Base-by-base conservation (phyloP, 2,797 vertebrate genomes). In the Synanceia verrucosa region DNA sequence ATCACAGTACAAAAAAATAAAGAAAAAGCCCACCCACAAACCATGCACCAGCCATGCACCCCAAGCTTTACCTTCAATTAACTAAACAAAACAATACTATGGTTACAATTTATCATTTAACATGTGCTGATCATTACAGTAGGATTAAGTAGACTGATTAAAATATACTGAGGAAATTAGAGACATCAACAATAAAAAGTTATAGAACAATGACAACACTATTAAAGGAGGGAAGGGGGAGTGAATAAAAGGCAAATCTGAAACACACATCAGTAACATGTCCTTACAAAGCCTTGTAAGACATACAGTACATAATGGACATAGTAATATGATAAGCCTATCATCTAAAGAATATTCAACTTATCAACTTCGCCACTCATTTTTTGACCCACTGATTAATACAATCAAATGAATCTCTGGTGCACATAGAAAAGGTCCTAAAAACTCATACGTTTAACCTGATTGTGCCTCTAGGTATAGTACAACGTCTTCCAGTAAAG, bases 221-320 rank as follows among this genome's bases (percentile, higher is more conserved):
- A 84, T 86, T 78, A 78, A 86, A 85, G 58, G 26, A 70, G 50
- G 23, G 24, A 73, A 69, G 73, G 69, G 69, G 66, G 69, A 70
- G 59, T 65, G 74, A 89, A 67, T 83, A 87, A 90, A 90, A 89
- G 76, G 84, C 85, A 84, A 86, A 87, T 58, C 78, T 73, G 76
- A 89, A 90, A 86, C 80, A 87, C 82, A 88, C 62, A 83, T 76
- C 64, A 81, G 73, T 80, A 82, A 72, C 70, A 90, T 88, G 82
- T 88, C 84, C 70, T 88, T 88, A 88, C 82, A 91, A 90, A 75
- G 86, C 84, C 63, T 85, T 86, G 79, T 83, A 83, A 83, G 82
- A 90, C 84, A 90, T 87, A 90, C 85, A 90, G 86, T 89, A 92
- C 82, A 87, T 85, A 83, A 88, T 86, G 48, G 75, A 85, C 79